These are phyloP conservation scores for Merops nubicus DNA, from an alignment of 2,113 vertebrate genomes.

Conservation along the genomic window DNA sequence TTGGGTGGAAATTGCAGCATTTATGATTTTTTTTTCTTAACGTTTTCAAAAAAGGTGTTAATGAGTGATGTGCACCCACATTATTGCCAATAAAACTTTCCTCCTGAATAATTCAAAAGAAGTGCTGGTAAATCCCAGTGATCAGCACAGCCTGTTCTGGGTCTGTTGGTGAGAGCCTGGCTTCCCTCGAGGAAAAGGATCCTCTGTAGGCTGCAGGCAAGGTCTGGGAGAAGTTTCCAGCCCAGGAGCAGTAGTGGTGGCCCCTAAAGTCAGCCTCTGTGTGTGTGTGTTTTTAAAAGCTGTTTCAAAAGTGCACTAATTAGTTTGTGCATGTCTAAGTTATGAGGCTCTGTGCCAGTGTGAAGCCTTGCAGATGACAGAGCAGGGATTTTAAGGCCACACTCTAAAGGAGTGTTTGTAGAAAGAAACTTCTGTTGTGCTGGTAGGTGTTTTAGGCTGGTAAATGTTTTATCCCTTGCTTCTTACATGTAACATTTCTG, in stretches of 20 bases:
- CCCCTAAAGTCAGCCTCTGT: not conserved
- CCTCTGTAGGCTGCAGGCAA: not conserved
- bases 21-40: not conserved
- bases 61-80: not conserved
- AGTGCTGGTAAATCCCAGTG: not conserved
- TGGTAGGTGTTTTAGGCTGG: not conserved
- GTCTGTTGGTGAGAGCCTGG: rapidly evolving
- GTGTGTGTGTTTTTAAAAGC: rapidly evolving
- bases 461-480: not conserved
- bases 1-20: not conserved
- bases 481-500: not conserved
- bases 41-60: not conserved
- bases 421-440: not conserved
- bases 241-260: not conserved
- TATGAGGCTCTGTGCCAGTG: not conserved
- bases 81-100: not conserved
- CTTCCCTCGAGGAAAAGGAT: not conserved
- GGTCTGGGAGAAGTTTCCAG: not conserved
- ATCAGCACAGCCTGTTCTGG: not conserved
- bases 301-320: not conserved
- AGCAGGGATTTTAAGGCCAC: not conserved
- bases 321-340: rapidly evolving
- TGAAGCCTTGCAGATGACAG: not conserved
- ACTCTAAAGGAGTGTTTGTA: not conserved
- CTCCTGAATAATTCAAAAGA: not conserved